A percentile compares a stretch with the other conserved stretches of the same genome.
Evolutionary conservation across 2,888 invertebrate species (phyloP).

Genomic region (Sesia bembeciformis): DNA sequence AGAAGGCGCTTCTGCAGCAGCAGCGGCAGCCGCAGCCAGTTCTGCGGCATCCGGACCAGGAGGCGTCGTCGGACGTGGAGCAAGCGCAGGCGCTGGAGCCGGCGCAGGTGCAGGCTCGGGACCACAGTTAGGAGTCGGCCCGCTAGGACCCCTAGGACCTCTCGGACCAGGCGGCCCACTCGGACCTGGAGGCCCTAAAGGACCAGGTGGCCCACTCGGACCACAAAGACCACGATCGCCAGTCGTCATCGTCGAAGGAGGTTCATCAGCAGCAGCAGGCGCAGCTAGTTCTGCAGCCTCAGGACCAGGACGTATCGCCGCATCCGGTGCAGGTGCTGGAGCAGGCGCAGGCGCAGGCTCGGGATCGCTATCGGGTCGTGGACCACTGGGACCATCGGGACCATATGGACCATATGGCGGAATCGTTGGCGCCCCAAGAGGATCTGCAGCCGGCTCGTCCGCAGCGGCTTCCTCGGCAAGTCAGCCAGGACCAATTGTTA

Average conservation of each 20-base stretch:
- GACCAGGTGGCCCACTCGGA: background rate
- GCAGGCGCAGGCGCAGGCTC: background rate
- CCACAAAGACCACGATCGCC: background rate
- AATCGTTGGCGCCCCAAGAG: too few species aligned
- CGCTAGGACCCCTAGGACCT: background rate
- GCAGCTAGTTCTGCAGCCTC: background rate
- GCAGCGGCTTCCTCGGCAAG: background rate
- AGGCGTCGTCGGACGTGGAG: background rate
- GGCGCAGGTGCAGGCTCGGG: constrained; percentile 1
- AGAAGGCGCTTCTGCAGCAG: background rate
- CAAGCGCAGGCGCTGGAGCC: constrained; percentile 1
- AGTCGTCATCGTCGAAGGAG: constrained; percentile 7
- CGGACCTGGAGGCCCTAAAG: background rate
- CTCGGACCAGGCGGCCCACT: background rate
- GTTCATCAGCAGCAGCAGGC: constrained; percentile 4
- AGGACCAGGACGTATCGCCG: background rate
- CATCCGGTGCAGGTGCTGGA: constrained; percentile 1
- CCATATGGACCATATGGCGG: too few species aligned
- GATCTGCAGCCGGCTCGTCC: too few species aligned
- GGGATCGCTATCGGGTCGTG: too few species aligned
- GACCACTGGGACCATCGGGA: too few species aligned
- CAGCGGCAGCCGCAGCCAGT: constrained; percentile 1
- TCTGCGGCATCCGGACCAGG: background rate
- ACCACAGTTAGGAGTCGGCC: background rate
- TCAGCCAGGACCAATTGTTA: background rate